phyloP scores from a whole-genome alignment of 2,113 vertebrate species.

The Trachemys scripta region DNA sequence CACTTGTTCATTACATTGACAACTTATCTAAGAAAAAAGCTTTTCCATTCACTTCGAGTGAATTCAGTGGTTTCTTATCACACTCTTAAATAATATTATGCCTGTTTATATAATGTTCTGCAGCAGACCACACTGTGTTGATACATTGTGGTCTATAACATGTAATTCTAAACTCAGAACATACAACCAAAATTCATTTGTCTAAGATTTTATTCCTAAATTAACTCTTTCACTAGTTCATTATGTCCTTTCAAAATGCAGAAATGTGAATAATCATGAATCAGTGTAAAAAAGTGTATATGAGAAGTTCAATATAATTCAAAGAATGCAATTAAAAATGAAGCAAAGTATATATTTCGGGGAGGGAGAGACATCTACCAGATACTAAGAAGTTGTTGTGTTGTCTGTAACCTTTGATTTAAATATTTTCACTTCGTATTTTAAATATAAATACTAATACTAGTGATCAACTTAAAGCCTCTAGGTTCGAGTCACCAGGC shows the following conservation, averaged over 20 bases:
- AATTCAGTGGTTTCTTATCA: neutral
- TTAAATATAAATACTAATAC: neutral
- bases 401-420: neutral
- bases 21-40: neutral
- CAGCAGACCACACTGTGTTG: neutral
- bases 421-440: neutral
- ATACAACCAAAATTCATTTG: neutral
- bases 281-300: neutral
- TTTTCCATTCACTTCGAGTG: neutral
- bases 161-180: neutral
- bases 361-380: neutral
- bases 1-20: neutral
- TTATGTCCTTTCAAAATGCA: neutral
- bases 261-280: neutral
- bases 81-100: neutral
- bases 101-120: neutral
- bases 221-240: neutral
- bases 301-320: neutral
- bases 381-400: neutral
- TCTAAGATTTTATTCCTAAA: neutral
- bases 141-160: neutral
- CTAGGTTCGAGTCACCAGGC: neutral
- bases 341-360: neutral
- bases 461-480: neutral
- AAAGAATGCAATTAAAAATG: neutral